Conservation (phyloP, 2,113 vertebrate species). For the Pedetes capensis region DNA sequence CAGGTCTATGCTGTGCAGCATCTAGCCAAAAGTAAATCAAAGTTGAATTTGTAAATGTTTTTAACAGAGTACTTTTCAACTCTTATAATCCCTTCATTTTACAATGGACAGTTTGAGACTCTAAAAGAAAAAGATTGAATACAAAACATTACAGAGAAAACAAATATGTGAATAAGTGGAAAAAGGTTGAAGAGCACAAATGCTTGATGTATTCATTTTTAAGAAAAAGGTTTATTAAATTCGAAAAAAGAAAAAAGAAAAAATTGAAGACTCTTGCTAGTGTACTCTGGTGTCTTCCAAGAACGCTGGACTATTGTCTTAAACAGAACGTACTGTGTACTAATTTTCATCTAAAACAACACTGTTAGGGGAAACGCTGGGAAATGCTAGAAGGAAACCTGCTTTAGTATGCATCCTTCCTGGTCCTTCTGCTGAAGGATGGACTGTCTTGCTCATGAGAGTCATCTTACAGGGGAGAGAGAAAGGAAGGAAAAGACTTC, state of each 20-base stretch:
- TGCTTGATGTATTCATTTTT: not conserved
- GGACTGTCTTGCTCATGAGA: not conserved
- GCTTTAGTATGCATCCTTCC: not conserved
- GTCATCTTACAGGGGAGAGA: not conserved
- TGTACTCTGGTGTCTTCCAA: not conserved
- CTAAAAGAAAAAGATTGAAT: not conserved
- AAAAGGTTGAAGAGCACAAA: not conserved
- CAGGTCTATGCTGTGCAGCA: not conserved
- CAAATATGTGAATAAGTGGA: not conserved
- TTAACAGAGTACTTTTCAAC: constrained; percentile 15
- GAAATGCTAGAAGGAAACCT: not conserved
- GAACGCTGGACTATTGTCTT: not conserved
- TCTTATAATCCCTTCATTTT: not conserved
- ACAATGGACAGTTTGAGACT: not conserved
- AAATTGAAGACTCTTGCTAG: not conserved
- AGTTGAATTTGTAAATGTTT: not conserved
- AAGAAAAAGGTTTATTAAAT: not conserved
- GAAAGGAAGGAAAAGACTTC: not conserved
- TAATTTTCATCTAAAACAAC: not conserved
- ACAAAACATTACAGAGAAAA: constrained; percentile 14
- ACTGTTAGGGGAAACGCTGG: not conserved
- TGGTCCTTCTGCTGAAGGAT: not conserved
- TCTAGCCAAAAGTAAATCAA: not conserved
- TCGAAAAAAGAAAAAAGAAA: not conserved
- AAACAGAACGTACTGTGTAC: not conserved